Evolutionary conservation across 2,888 invertebrate species (phyloP).

Genomic region (Tortricodes alternella): DNA sequence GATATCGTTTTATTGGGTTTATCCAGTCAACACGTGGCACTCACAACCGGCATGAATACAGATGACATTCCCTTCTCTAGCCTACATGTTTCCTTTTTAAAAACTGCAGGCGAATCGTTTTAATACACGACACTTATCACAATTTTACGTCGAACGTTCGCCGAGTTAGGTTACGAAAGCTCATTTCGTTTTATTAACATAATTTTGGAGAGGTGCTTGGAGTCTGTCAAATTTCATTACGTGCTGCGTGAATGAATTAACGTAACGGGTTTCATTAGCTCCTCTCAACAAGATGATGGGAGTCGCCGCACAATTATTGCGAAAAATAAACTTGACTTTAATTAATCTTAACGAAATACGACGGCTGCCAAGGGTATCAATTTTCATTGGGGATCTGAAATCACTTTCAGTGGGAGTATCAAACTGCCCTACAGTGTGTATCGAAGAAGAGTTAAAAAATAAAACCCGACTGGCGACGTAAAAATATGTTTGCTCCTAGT

Average conservation of each 20-base stretch:
- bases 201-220: conserved; percentile 43
- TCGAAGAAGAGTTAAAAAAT: no score
- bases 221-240: conserved; percentile 48
- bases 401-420: no score
- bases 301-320: background rate
- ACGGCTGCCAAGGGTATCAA: no score
- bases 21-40: conserved; percentile 55
- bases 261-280: conserved; percentile 45
- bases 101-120: conserved; percentile 34
- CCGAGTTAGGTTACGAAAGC: conserved; percentile 37
- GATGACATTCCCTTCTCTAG: conserved; percentile 38
- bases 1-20: conserved; percentile 59
- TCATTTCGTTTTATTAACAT: conserved; percentile 42
- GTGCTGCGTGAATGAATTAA: conserved; percentile 40
- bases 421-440: no score
- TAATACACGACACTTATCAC: conserved; percentile 2
- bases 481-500: no score
- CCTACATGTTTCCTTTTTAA: conserved; percentile 36
- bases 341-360: no score
- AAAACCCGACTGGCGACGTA: no score
- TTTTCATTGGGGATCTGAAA: no score
- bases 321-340: background rate
- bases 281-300: conserved; percentile 35
- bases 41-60: conserved; percentile 53
- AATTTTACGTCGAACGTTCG: conserved; percentile 21